Conservation (phyloP, 2,797 vertebrate species). For the Centroberyx gerrardi region DNA sequence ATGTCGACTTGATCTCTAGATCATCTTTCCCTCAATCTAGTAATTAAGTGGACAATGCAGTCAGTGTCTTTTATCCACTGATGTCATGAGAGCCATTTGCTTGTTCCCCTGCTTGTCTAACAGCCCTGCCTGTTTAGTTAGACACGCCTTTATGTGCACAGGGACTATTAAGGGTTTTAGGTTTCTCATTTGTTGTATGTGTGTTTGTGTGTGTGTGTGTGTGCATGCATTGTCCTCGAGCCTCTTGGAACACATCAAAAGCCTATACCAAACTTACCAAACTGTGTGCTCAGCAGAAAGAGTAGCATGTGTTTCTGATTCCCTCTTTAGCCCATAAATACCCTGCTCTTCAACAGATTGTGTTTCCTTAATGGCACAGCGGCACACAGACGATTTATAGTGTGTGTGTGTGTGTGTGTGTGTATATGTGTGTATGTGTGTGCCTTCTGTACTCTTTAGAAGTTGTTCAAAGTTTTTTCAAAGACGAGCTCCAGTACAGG, state of each 20-base stretch:
- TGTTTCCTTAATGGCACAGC: conserved; percentile 60
- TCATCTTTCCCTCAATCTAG: conserved; percentile 47
- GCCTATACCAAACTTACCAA: conserved; percentile 51
- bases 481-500: conserved; percentile 13
- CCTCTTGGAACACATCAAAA: conserved; percentile 68
- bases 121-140: conserved; percentile 61
- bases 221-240: conserved; percentile 59
- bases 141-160: conserved; percentile 73
- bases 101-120: conserved; percentile 56
- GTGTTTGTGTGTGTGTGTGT: conserved; percentile 28
- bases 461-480: conserved; percentile 16
- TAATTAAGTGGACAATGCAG: conserved; percentile 67
- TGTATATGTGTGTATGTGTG: conserved; percentile 19
- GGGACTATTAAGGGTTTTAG: conserved; percentile 70
- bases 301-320: conserved; percentile 79
- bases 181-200: conserved; percentile 65
- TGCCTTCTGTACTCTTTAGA: conserved; percentile 39
- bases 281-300: conserved; percentile 75
- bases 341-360: conserved; percentile 60
- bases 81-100: conserved; percentile 65
- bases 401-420: conserved; percentile 34
- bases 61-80: conserved; percentile 51
- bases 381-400: conserved; percentile 44
- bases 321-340: conserved; percentile 73
- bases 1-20: conserved; percentile 39